Evolutionary conservation across 2,888 invertebrate genomes (phyloP), one percentile per base, ranked within the genome.

Genomic region (Unio pictorum): DNA sequence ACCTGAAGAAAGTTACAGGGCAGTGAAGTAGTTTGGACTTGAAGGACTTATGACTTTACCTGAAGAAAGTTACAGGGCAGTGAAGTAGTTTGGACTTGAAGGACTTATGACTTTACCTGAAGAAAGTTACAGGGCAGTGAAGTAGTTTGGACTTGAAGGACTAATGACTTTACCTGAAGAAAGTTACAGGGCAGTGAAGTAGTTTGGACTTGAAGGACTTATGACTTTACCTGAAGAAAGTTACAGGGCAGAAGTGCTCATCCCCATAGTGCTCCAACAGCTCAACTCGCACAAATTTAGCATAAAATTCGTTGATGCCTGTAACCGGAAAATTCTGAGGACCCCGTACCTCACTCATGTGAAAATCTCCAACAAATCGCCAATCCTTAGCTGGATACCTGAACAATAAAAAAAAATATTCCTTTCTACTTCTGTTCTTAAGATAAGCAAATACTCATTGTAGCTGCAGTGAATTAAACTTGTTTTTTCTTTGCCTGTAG

Each of bases 231-330:
- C 85, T 86, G 89, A 99, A 95, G 65, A 98, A 92, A n/a, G 97
- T 98, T 76, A 99, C 92, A 0, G 99, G 99, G 89, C 99, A 99
- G 89, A 95, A 99, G 89, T 99, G 99, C 90, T 99, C 99, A 15
- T 94, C 94, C 28, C 99, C 98, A 89, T 98, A 96, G 90, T 99
- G 97, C 58, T 96, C 95, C 76, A 95, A 93, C 86, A 99, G 92
- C 86, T 99, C 99, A 61, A 93, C 89, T 89, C 91, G 74, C 28
- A 87, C 79, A 75, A 77, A 87, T 72, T 87, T 86, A 66, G 83
- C 79, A 71, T 79, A 86, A 55, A 84, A 81, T 45, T 86, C 82
- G 56, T 80, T 75, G 23, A 76, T 68, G 20, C 79, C 73, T 6
- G 66, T 71, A 7, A 97, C 91, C 79, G 94, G 93, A 87, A 97